Evolutionary conservation across 1,140 invertebrate genomes (phyloP).

Genomic region (Liolophura sinensis): DNA sequence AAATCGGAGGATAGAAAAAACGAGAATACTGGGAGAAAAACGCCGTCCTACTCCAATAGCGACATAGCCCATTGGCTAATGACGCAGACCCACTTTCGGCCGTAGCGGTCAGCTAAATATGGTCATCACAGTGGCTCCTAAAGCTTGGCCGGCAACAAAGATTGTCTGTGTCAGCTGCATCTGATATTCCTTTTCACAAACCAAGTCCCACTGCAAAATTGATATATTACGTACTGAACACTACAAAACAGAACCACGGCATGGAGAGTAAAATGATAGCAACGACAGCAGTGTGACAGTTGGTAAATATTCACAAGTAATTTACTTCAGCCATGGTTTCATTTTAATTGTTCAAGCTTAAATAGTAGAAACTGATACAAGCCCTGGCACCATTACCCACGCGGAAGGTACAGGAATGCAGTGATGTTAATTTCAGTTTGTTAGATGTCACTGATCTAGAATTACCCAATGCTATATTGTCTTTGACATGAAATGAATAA

Average conservation of each 20-base stretch:
- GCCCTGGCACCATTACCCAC: neutral
- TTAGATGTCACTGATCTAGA: too few species aligned
- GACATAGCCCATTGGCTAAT: conserved; percentile 19
- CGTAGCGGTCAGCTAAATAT: conserved; percentile 59
- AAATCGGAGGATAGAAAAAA: conserved; percentile 22
- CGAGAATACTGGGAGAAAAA: conserved; percentile 20
- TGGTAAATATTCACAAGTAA: too few species aligned
- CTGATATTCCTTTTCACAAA: conserved; percentile 72
- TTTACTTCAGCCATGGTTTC: neutral
- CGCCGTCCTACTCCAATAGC: conserved; percentile 15
- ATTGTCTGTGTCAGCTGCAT: conserved; percentile 73
- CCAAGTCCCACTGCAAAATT: conserved; percentile 74
- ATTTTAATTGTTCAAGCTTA: neutral
- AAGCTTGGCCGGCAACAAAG: conserved; percentile 72
- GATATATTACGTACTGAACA: neutral
- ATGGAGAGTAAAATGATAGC: neutral
- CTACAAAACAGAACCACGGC: neutral
- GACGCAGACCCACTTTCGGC: conserved; percentile 28
- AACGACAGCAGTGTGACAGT: neutral
- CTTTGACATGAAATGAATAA: neutral
- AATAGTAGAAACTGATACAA: neutral
- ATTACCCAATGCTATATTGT: neutral
- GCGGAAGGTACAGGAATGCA: too few species aligned
- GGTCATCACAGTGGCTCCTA: conserved; percentile 79
- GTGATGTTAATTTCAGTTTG: too few species aligned